A percentile compares a stretch with the other conserved stretches of the same genome.
These are phyloP conservation scores for Gadus chalcogrammus DNA, from an alignment of 2,113 vertebrate species.

Conservation along the genomic window DNA sequence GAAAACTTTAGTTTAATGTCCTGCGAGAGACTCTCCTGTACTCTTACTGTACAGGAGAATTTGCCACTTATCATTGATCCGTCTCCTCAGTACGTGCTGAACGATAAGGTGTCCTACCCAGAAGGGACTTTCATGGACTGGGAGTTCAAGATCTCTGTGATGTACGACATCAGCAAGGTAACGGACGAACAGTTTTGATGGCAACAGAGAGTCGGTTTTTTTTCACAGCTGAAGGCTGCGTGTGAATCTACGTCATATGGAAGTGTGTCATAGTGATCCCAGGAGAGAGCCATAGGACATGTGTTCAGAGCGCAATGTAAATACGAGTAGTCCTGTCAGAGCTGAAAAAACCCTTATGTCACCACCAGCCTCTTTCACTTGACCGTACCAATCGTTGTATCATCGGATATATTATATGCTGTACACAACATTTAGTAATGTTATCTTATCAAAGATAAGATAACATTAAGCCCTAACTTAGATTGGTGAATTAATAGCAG, in stretches of 20 bases:
- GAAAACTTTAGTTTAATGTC: too few species aligned
- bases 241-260: not conserved
- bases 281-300: not conserved
- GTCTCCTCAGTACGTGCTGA: conserved; percentile 83
- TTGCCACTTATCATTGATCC: not conserved
- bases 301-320: not conserved
- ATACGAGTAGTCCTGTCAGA: too few species aligned
- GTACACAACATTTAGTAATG: too few species aligned
- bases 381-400: too few species aligned
- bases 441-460: too few species aligned
- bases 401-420: too few species aligned
- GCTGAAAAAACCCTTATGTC: too few species aligned
- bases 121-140: conserved; percentile 97
- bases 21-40: too few species aligned
- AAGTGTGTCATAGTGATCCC: too few species aligned
- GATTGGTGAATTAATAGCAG: too few species aligned
- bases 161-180: conserved; percentile 98
- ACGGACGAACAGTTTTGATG: not conserved
- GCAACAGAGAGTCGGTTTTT: not conserved
- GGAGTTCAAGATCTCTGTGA: conserved; percentile 97
- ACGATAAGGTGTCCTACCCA: conserved; percentile 92
- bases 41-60: not conserved
- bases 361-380: too few species aligned
- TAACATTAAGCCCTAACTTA: too few species aligned
- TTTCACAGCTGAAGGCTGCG: not conserved